Evolutionary conservation across 2,888 invertebrate species (phyloP), one percentile per base, ranked within the genome.

Genomic region (Bombylius discolor): DNA sequence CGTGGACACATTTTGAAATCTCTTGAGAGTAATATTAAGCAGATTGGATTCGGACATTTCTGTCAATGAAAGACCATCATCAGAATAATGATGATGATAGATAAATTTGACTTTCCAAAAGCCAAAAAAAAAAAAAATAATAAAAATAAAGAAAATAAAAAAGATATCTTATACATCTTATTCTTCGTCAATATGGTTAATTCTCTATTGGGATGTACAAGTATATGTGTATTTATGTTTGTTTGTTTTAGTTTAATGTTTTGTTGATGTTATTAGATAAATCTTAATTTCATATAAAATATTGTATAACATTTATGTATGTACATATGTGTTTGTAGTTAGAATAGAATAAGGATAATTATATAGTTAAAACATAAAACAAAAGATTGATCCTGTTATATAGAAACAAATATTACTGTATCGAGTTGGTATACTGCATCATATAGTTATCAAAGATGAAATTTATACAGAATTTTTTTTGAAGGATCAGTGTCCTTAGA

Each of bases 81-180:
- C 55, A 49, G 59, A 59, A 57, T 59, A 59, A 57, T 55, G 59
- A 59, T 59, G 59, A 57, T 59, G 59, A 59, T 57, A 57, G 59
- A 59, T 59, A 59, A 59, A 59, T 59, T 59, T 59, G 57, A 57
- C 57, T 55, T 56, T 56, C 56, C 36, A 50, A 46, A 42, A 5
- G 11, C 39, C 36, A 36, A 36, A 36, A 6, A 36, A 36, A 36
- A 36, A 36, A 36, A 6, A 36, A 36, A 36, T 36, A 36, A 36
- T 36, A 8, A 36, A 36, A 36, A 36, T 6, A 36, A 36, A 36
- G 8, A 36, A 8, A 36, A 36, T 6, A 36, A 9, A 36, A 36
- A 36, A 36, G 36, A 6, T 8, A 36, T 23, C 49, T 49, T 50
- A 49, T 50, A 9, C 9, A 36, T 6, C 6, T 36, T 36, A 36